Evolutionary conservation across 1,140 invertebrate species (phyloP).

Genomic region (Drosophila mauritiana): DNA sequence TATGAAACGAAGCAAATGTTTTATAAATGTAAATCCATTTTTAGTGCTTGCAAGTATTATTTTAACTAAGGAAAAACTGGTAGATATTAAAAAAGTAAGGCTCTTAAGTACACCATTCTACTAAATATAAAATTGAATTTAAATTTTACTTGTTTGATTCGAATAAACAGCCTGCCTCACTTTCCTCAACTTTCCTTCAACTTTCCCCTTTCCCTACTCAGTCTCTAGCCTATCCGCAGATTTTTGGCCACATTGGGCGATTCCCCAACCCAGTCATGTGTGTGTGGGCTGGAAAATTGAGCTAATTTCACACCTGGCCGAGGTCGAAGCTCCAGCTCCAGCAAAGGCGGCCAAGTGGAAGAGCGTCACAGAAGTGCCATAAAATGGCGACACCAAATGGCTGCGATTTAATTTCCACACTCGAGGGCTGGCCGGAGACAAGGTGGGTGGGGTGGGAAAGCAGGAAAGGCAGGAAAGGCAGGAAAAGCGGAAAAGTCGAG

Average conservation of each 20-base stretch:
- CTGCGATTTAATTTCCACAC: slow-evolving; percentile 63
- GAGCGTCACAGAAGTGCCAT: slow-evolving; percentile 63
- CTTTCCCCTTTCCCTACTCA: too few relatives aligned
- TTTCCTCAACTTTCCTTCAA: too few relatives aligned
- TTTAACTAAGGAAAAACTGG: too few relatives aligned
- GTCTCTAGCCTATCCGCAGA: slow-evolving; percentile 7
- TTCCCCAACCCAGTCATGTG: slow-evolving; percentile 12
- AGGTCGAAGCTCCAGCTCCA: slow-evolving; percentile 22
- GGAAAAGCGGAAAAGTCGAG: slow-evolving; percentile 25
- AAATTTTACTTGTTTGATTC: too few relatives aligned
- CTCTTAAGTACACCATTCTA: too few relatives aligned
- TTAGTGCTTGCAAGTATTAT: neutral
- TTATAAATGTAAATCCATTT: too few relatives aligned
- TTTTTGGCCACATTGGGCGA: slow-evolving; percentile 32
- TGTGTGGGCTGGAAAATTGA: slow-evolving; percentile 49
- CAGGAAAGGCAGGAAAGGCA: neutral
- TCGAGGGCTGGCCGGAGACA: neutral
- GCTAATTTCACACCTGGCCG: slow-evolving; percentile 73
- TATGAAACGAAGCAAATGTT: neutral
- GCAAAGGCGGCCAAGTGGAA: slow-evolving; percentile 42
- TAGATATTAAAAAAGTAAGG: too few relatives aligned
- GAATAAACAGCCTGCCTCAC: neutral
- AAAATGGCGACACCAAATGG: slow-evolving; percentile 70
- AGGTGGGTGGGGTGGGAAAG: too few relatives aligned
- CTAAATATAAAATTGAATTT: too few relatives aligned